phyloP scores from a whole-genome alignment of 2,888 invertebrate species.

The Neoaliturus tenellus region DNA sequence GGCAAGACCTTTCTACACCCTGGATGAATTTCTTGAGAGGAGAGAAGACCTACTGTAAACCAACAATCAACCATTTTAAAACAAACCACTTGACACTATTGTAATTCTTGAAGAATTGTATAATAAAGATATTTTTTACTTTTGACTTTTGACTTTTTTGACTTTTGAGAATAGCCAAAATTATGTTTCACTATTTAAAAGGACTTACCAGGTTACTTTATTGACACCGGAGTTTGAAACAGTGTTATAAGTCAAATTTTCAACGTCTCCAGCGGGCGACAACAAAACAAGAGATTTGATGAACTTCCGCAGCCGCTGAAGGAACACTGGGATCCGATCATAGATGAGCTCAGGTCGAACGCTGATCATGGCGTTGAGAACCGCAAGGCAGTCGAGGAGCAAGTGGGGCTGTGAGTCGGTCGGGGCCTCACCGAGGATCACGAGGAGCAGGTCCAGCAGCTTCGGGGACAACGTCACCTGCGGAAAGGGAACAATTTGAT shows the following conservation, averaged over 20 bases:
- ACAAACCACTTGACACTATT: too few relatives aligned
- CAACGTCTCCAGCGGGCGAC: not conserved
- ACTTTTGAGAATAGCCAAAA: too few relatives aligned
- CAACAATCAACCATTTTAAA: too few relatives aligned
- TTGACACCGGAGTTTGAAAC: constrained; percentile 70
- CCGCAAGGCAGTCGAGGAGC: constrained; percentile 53
- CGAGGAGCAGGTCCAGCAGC: constrained; percentile 58
- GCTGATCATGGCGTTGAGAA: constrained; percentile 58
- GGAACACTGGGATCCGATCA: constrained; percentile 61
- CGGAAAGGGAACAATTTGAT: not conserved
- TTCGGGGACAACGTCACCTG: constrained; percentile 41
- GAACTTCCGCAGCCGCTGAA: constrained; percentile 57
- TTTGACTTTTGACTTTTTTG: too few relatives aligned
- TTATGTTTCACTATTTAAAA: too few relatives aligned
- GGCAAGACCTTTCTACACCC: too few relatives aligned
- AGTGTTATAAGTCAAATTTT: constrained; percentile 63
- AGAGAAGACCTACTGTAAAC: too few relatives aligned
- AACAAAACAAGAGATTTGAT: constrained; percentile 47
- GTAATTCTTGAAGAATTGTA: too few relatives aligned
- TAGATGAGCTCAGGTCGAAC: constrained; percentile 57
- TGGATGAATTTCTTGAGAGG: too few relatives aligned
- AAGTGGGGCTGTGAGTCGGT: constrained; percentile 50
- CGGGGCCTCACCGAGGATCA: constrained; percentile 58
- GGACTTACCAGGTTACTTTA: constrained; percentile 70
- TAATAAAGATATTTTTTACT: too few relatives aligned